Evolutionary conservation across 2,113 vertebrate species (phyloP).

Genomic region (Pomatorhinus ruficollis): DNA sequence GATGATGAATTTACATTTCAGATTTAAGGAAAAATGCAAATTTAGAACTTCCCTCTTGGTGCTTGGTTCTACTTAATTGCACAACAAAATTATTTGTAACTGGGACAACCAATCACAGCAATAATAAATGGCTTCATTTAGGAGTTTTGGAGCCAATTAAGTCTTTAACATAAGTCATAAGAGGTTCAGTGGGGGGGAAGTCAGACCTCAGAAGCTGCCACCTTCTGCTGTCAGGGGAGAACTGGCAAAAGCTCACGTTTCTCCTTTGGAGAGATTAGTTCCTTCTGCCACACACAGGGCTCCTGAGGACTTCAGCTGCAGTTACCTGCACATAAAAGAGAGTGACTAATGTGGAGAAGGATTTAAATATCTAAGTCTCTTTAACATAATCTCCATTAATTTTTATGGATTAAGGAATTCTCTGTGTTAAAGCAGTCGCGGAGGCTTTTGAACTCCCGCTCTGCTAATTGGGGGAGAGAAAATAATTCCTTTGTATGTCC

Average conservation of each 20-base stretch:
- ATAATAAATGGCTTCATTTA: slow-evolving; percentile 41
- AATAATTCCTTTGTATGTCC: slow-evolving; percentile 30
- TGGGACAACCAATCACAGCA: slow-evolving; percentile 32
- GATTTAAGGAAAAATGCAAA: slow-evolving; percentile 55
- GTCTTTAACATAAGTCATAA: background rate
- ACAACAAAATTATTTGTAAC: background rate
- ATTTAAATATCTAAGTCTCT: slow-evolving; percentile 59
- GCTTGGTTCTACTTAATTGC: background rate
- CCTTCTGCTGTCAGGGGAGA: background rate
- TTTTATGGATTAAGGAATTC: slow-evolving; percentile 60
- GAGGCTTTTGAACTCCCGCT: slow-evolving; percentile 38
- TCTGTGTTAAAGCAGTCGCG: background rate
- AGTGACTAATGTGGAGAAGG: background rate
- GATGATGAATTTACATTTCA: background rate
- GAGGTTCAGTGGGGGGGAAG: background rate
- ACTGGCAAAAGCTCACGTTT: background rate
- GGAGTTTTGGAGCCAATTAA: slow-evolving; percentile 15
- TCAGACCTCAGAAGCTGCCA: background rate
- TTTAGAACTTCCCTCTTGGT: background rate
- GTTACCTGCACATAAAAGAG: slow-evolving; percentile 31
- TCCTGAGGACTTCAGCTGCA: background rate
- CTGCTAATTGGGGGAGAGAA: slow-evolving; percentile 43
- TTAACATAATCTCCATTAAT: slow-evolving; percentile 47
- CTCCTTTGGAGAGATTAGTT: background rate
- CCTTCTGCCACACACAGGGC: background rate